A percentile compares a stretch with the other conserved stretches of the same genome.
phyloP scores from a whole-genome alignment of 2,888 invertebrate genomes.

The Alloscopus bannaensis region DNA sequence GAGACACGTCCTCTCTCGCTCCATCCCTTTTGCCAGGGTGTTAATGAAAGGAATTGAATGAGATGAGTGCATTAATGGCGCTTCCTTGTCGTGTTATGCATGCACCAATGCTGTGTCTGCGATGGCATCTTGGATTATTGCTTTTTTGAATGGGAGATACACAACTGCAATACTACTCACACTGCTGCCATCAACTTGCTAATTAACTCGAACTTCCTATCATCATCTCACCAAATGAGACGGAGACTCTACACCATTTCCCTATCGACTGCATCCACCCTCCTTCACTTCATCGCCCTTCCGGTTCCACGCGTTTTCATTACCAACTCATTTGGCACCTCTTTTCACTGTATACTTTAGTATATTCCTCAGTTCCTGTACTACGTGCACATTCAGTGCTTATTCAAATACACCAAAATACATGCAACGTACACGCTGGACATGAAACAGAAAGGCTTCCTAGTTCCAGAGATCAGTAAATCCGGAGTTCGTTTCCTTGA shows the following conservation, averaged over 20 bases:
- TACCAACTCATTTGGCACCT: slow-evolving; percentile 65
- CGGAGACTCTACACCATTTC: slow-evolving; percentile 4
- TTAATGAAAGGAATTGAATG: slow-evolving; percentile 28
- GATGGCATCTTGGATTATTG: slow-evolving; percentile 40
- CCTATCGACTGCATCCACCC: slow-evolving; percentile 41
- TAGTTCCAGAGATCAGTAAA: no score
- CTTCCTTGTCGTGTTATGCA: slow-evolving; percentile 10
- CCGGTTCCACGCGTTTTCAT: slow-evolving; percentile 65
- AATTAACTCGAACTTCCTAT: slow-evolving; percentile 71
- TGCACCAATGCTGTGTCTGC: not conserved
- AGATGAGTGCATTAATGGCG: slow-evolving; percentile 29
- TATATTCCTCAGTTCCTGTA: slow-evolving; percentile 5
- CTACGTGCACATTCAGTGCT: not conserved
- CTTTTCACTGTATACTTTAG: no score
- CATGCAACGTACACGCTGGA: not conserved
- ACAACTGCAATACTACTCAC: slow-evolving; percentile 21
- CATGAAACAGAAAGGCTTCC: not conserved
- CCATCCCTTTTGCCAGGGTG: not conserved
- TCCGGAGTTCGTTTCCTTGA: slow-evolving; percentile 23
- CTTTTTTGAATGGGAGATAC: slow-evolving; percentile 47
- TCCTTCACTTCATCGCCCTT: slow-evolving; percentile 59
- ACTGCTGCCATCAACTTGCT: slow-evolving; percentile 60
- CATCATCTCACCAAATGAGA: slow-evolving; percentile 28
- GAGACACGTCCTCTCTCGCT: slow-evolving; percentile 14
- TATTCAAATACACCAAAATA: slow-evolving; percentile 18